Evolutionary conservation across 2,113 vertebrate species (phyloP).

Genomic region (Pseudorectes ferrugineus): DNA sequence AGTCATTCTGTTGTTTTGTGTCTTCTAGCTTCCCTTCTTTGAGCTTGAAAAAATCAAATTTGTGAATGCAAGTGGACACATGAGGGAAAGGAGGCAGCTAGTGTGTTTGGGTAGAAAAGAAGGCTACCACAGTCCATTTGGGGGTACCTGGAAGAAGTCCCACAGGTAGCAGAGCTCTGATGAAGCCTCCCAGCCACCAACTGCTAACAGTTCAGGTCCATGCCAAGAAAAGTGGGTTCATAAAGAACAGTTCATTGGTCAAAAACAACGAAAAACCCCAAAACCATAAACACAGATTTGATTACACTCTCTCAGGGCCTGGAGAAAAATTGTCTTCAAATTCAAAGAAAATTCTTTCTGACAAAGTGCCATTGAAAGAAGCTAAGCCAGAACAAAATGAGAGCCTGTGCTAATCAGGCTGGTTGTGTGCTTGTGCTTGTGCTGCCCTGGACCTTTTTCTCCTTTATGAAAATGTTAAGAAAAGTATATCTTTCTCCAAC

Average conservation of each 20-base stretch:
- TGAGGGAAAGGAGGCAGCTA: not conserved
- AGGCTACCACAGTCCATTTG: not conserved
- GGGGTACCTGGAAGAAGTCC: not conserved
- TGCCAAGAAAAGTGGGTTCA: not conserved
- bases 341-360: not conserved
- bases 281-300: not conserved
- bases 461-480: not conserved
- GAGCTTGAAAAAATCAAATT: not conserved
- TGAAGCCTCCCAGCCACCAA: not conserved
- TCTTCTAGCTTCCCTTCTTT: not conserved
- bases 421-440: not conserved
- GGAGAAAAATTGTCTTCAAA: not conserved
- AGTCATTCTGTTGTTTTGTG: not conserved
- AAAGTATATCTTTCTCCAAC: not conserved
- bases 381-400: not conserved
- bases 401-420: fast-evolving
- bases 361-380: not conserved
- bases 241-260: not conserved
- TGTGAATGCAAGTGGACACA: not conserved
- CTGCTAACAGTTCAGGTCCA: not conserved
- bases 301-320: not conserved
- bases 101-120: not conserved
- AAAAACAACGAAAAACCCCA: not conserved
- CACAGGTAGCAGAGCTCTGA: not conserved
- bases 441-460: not conserved